Conservation (phyloP, 2,888 invertebrate species). For the Hirtodrosophila cameraria region DNA sequence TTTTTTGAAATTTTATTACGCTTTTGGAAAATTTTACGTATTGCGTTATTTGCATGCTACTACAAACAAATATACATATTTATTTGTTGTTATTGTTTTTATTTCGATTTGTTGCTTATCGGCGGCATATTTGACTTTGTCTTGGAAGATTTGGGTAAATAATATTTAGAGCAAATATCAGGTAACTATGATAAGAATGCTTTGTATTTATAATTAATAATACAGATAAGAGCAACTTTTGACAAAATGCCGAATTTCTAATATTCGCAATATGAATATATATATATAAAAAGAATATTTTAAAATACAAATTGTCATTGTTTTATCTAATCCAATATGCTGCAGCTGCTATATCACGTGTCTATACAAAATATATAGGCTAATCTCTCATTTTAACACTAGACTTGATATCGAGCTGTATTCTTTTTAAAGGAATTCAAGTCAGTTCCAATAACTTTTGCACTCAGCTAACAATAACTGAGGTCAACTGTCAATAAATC, state of each 20-base stretch:
- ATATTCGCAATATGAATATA: background rate
- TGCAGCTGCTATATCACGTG: background rate
- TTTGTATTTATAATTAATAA: slow-evolving; percentile 49
- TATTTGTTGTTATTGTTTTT: slow-evolving; percentile 16
- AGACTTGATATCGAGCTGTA: background rate
- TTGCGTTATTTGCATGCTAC: slow-evolving; percentile 3
- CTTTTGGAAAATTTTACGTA: slow-evolving; percentile 39
- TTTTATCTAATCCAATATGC: too few relatives aligned
- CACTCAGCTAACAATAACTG: background rate
- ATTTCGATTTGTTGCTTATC: slow-evolving; percentile 48
- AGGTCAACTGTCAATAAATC: slow-evolving; percentile 59
- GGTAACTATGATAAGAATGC: slow-evolving; percentile 54
- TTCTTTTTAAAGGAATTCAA: slow-evolving; percentile 5
- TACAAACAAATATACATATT: background rate
- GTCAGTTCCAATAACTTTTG: background rate
- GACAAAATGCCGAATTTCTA: background rate
- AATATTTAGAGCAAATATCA: slow-evolving; percentile 57
- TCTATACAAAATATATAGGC: background rate
- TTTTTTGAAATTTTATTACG: slow-evolving; percentile 37
- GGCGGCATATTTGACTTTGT: slow-evolving; percentile 59
- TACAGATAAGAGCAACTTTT: slow-evolving; percentile 16
- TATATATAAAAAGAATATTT: background rate
- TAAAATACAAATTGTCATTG: background rate
- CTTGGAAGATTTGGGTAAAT: slow-evolving; percentile 38
- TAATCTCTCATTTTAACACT: background rate